phyloP scores from a whole-genome alignment of 1,140 invertebrate species.

The Cyclargus thomasi region DNA sequence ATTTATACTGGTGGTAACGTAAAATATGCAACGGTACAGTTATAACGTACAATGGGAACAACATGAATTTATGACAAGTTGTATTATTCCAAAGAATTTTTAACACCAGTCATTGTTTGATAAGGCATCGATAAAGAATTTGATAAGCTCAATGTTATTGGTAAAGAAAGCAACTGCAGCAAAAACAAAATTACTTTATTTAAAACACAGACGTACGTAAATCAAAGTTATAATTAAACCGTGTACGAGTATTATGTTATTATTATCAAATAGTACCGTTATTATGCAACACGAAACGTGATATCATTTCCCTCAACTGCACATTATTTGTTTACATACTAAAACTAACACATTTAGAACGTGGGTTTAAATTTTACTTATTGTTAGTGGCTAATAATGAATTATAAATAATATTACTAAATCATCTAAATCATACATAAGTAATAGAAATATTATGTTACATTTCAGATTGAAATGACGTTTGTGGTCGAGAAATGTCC shows the following conservation, averaged over 20 bases:
- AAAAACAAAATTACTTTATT: neutral
- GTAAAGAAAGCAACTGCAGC: neutral
- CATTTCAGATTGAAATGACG: no score
- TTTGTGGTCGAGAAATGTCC: neutral
- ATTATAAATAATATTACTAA: neutral
- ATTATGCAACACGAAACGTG: slow-evolving; percentile 6
- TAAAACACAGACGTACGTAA: neutral
- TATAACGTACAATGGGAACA: neutral
- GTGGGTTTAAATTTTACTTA: neutral
- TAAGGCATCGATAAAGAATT: neutral
- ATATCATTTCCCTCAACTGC: slow-evolving; percentile 5
- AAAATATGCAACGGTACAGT: neutral
- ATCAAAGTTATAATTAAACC: neutral
- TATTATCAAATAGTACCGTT: neutral
- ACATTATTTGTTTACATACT: slow-evolving; percentile 9
- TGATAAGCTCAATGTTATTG: neutral
- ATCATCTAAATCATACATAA: no score
- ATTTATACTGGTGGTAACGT: neutral
- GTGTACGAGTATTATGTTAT: neutral
- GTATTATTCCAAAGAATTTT: neutral
- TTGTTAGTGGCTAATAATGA: neutral
- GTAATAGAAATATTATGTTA: no score
- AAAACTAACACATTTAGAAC: slow-evolving; percentile 3
- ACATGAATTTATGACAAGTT: neutral
- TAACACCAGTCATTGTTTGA: neutral